These are phyloP conservation scores for Caradrina kadenii DNA, from an alignment of 2,888 invertebrate species.

Conservation along the genomic window DNA sequence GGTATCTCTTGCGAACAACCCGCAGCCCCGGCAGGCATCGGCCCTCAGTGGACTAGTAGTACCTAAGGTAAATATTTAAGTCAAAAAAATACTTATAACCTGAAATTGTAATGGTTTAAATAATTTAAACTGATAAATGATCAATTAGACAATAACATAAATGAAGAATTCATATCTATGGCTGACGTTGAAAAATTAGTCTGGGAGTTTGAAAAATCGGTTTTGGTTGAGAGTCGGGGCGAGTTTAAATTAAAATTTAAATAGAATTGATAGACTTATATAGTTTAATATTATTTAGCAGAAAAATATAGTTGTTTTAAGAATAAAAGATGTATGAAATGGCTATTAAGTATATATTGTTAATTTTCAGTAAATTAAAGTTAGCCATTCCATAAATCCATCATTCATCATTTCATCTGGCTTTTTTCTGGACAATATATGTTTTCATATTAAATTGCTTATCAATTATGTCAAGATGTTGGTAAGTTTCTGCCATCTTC, in stretches of 20 bases:
- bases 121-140: slow-evolving; percentile 60
- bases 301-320: not conserved
- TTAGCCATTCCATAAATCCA: too few species aligned
- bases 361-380: not conserved
- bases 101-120: slow-evolving; percentile 15
- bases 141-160: slow-evolving; percentile 64
- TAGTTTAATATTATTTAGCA: not conserved
- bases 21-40: too few species aligned
- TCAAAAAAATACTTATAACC: not conserved
- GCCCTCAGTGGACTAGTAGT: too few species aligned
- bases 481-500: not conserved
- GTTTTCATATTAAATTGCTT: not conserved
- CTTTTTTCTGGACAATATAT: not conserved
- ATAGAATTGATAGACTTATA: slow-evolving; percentile 33
- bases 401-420: too few species aligned
- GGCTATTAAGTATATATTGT: not conserved
- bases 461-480: not conserved
- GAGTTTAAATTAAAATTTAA: slow-evolving; percentile 48
- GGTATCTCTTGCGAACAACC: too few species aligned
- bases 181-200: slow-evolving; percentile 69
- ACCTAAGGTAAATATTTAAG: too few species aligned
- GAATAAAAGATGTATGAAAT: too few species aligned
- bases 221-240: slow-evolving; percentile 50
- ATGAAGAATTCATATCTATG: slow-evolving; percentile 57
- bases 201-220: slow-evolving; percentile 66